Base-by-base conservation (phyloP, 2,113 vertebrate species). In the Saguinus imperator region DNA sequence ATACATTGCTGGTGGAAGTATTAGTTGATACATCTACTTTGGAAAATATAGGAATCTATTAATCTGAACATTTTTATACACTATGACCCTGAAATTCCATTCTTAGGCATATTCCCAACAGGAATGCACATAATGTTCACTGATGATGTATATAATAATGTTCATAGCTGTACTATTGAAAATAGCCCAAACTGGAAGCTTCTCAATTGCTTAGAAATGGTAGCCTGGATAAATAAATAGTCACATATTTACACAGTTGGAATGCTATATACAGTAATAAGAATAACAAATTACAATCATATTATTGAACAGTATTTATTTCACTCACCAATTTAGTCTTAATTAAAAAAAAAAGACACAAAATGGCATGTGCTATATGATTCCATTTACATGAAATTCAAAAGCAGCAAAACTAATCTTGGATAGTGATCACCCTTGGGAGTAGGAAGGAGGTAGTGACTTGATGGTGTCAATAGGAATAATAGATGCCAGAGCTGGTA, bases 361-460 rank as follows among this genome's bases (percentile, higher is more conserved):
- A 89, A 80, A 43, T 77, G 57, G 17, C 50, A 94, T 13, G 61
- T 80, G 27, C 8, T 94, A 32, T 77, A 18, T 29, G 6, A 81
- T 83, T 87, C 37, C n/a, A 84, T 75, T 75, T 70, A 58, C 14
- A 27, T 87, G n/a, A 85, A 87, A 12, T 85, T 91, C 64, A 96
- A 85, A 92, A 96, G 20, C 43, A 94, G 50, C 23, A 77, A 55
- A 80, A 64, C 48, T 95, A 90, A 52, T 64, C 25, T 73, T 61
- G 6, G 13, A 66, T 55, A 86, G 73, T 68, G n/a, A 25, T 87
- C 89, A 79, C 27, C 32, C 50, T 61, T 89, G 17, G 8, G 29
- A 32, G 1, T 52, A 13, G 21, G 52, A 7, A 76, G n/a, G 20
- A 58, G 27, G 43, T 73, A 43, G 10, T 82, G 27, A 57, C 64